Evolutionary conservation across 53 echinoderm and acorn worm species (phyloP).

Genomic region (Actinopyga echinites): DNA sequence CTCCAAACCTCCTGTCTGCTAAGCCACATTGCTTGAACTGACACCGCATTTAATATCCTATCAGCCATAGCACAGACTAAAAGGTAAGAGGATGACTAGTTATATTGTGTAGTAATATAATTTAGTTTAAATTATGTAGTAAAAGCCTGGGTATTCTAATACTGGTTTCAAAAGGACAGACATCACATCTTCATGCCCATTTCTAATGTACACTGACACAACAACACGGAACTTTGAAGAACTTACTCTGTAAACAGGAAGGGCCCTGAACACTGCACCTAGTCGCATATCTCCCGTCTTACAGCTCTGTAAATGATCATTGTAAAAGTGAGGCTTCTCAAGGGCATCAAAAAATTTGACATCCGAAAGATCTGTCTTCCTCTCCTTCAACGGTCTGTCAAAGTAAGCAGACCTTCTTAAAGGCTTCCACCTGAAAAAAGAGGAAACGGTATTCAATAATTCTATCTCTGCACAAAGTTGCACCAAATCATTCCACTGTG

Average conservation of each 20-base stretch:
- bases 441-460: no score
- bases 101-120: no score
- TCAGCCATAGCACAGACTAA: no score
- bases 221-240: not conserved
- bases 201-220: not conserved
- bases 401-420: conserved; percentile 90
- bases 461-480: no score
- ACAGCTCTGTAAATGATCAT: conserved; percentile 86
- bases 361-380: conserved; percentile 68
- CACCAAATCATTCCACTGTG: no score
- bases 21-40: no score
- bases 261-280: conserved; percentile 93
- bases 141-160: not conserved
- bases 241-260: conserved; percentile 94
- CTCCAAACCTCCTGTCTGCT: no score
- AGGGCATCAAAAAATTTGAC: conserved; percentile 94
- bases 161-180: no score
- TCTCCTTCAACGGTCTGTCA: conserved; percentile 48
- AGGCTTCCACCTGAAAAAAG: conserved; percentile 78
- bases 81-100: no score
- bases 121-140: no score
- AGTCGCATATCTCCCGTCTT: conserved; percentile 84
- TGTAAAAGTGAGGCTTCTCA: conserved; percentile 95
- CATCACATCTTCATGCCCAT: not conserved
- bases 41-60: no score